Evolutionary conservation across 2,113 vertebrate genomes (phyloP).

Genomic region (Grammomys surdaster): DNA sequence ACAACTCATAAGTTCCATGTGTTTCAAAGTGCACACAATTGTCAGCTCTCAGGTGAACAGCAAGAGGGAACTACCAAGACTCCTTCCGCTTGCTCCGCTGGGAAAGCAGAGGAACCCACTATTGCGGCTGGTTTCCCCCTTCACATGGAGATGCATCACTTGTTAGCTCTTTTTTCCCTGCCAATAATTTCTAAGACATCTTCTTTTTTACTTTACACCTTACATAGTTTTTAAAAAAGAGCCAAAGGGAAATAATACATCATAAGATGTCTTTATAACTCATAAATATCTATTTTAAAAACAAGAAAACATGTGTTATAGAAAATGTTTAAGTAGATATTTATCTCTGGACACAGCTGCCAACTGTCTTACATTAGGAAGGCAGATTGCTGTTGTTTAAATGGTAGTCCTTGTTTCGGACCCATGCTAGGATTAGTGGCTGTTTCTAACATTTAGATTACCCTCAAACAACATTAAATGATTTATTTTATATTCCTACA

Average conservation of each 20-base stretch:
- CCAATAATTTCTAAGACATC: background rate
- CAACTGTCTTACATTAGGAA: background rate
- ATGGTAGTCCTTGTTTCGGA: background rate
- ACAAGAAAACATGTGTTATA: background rate
- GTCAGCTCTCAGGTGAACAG: conserved; percentile 78
- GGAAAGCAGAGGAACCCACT: conserved; percentile 53
- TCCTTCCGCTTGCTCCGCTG: conserved; percentile 45
- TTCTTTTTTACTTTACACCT: background rate
- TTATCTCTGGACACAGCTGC: background rate
- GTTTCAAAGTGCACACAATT: conserved; percentile 78
- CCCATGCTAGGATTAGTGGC: background rate
- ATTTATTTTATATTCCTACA: background rate
- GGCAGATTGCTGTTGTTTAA: background rate
- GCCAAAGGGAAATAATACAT: background rate
- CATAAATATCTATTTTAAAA: conserved; percentile 36
- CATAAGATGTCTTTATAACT: background rate
- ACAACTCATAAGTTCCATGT: conserved; percentile 56
- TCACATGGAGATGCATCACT: background rate
- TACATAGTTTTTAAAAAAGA: background rate
- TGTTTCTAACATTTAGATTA: background rate
- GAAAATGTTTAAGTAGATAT: background rate
- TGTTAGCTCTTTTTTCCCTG: background rate
- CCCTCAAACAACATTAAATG: background rate
- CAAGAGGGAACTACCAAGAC: conserved; percentile 13
- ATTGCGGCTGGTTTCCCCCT: conserved; percentile 60